Conservation (phyloP, 1,140 invertebrate genomes). For the Hypothenemus hampei region DNA sequence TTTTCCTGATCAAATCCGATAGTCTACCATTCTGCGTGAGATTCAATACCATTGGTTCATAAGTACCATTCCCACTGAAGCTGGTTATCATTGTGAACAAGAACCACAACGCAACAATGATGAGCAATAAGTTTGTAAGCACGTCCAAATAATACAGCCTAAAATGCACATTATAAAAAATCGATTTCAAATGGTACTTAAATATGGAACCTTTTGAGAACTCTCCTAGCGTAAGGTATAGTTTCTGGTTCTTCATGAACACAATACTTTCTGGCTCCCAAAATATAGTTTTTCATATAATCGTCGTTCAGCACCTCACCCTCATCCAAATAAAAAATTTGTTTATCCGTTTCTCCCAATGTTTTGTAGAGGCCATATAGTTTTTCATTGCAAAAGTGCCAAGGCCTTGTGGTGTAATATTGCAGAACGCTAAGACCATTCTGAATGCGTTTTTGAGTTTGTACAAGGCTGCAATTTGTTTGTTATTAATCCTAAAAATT, state of each 20-base stretch:
- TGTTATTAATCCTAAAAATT: no score
- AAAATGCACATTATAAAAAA: slow-evolving; percentile 28
- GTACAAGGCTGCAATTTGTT: slow-evolving; percentile 54
- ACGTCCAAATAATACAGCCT: slow-evolving; percentile 55
- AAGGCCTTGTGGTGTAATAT: slow-evolving; percentile 82
- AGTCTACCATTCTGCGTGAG: no score
- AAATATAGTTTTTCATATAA: slow-evolving; percentile 66
- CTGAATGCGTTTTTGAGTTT: slow-evolving; percentile 59
- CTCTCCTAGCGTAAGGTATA: slow-evolving; percentile 60
- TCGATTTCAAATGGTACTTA: background rate
- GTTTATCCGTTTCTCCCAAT: slow-evolving; percentile 56
- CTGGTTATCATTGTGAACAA: no score
- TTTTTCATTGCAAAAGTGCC: slow-evolving; percentile 74
- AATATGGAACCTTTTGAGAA: slow-evolving; percentile 49
- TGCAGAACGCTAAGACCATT: slow-evolving; percentile 64
- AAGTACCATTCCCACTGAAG: no score
- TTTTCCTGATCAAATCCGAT: no score
- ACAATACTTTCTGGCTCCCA: slow-evolving; percentile 66
- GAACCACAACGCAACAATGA: slow-evolving; percentile 26
- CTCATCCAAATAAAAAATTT: slow-evolving; percentile 56
- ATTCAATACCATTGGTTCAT: no score
- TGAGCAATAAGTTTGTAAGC: slow-evolving; percentile 35
- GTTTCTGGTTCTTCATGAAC: slow-evolving; percentile 74
- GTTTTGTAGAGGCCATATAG: slow-evolving; percentile 56
- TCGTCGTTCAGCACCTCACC: slow-evolving; percentile 59